Evolutionary conservation across 1,140 invertebrate genomes (phyloP), one percentile per base, ranked within the genome.

Genomic region (Batillaria attramentaria): DNA sequence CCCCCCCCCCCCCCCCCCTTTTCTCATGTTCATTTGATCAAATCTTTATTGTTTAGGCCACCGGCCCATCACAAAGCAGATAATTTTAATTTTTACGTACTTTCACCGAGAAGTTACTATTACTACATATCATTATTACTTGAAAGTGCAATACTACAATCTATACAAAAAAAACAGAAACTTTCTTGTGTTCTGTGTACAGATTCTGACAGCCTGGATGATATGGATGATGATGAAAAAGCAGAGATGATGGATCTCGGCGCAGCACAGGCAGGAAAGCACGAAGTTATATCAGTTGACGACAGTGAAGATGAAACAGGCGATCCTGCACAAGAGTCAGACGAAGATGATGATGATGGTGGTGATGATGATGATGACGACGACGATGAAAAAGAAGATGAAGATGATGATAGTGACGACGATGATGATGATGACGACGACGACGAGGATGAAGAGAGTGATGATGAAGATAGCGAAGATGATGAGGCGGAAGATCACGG

Each of bases 171-270:
- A 20, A 54, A 31, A 31, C 94, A 95, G 89, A 92, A 93, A 89
- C 94, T 93, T 5, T 89, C 92, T 13, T 92, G 93, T 84, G 92
- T 92, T 20, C 50, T n/a, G n/a, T n/a, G 75, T 39, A 88, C 92
- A 76, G 88, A 88, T 93, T 90, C 90, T 66, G 72, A 91, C 60
- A 92, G 91, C 82, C 92, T 92, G 28, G 80, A 84, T 84, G 91
- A 89, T 78, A 86, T 89, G 79, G 87, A 87, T 24, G 89, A 90
- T 65, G 87, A 89, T 72, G 91, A 90, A 65, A 50, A 62, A 10
- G 20, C 33, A 18, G 54, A 39, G 28, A 28, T 62, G 35, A 75
- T 75, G 73, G 37, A 42, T 3, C 16, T 75, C 8, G 73, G 20
- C n/a, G 37, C 73, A 39, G 35, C 33, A 31, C 37, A 37, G 20